These are phyloP conservation scores for Pasiphila rectangulata DNA, from an alignment of 2,888 invertebrate species.

Conservation along the genomic window DNA sequence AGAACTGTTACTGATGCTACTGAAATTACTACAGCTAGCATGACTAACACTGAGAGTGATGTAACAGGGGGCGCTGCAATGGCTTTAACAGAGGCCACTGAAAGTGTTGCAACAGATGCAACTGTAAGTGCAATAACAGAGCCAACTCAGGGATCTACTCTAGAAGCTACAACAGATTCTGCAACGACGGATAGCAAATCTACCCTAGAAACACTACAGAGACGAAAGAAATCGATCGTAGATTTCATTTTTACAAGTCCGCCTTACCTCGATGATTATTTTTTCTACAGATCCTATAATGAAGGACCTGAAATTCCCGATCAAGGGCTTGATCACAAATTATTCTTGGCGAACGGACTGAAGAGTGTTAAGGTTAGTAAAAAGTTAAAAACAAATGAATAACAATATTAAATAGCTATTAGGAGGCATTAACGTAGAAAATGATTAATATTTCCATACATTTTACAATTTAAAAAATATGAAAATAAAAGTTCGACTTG, in stretches of 20 bases:
- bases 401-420: too few relatives aligned
- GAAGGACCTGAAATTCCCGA: conserved; percentile 50
- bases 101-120: too few relatives aligned
- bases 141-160: conserved; percentile 20
- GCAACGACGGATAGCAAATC: conserved; percentile 40
- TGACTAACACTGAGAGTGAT: conserved; percentile 26
- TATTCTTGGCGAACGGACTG: conserved; percentile 70
- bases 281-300: conserved; percentile 63
- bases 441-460: too few relatives aligned
- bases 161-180: conserved; percentile 33
- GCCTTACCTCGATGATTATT: conserved; percentile 62
- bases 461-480: too few relatives aligned
- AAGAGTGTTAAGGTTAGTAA: conserved; percentile 64
- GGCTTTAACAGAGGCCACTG: too few relatives aligned
- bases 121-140: conserved; percentile 22
- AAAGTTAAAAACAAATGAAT: too few relatives aligned
- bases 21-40: conserved; percentile 17
- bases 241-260: conserved; percentile 69
- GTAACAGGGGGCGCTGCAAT: too few relatives aligned
- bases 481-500: not conserved
- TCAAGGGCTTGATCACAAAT: conserved; percentile 47
- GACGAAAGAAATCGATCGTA: conserved; percentile 67
- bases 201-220: conserved; percentile 56
- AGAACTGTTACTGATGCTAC: conserved; percentile 15
- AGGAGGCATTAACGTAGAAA: too few relatives aligned